A percentile compares a stretch with the other conserved stretches of the same genome.
Conservation (phyloP, 2,113 vertebrate genomes). For the Bufo gargarizans region DNA sequence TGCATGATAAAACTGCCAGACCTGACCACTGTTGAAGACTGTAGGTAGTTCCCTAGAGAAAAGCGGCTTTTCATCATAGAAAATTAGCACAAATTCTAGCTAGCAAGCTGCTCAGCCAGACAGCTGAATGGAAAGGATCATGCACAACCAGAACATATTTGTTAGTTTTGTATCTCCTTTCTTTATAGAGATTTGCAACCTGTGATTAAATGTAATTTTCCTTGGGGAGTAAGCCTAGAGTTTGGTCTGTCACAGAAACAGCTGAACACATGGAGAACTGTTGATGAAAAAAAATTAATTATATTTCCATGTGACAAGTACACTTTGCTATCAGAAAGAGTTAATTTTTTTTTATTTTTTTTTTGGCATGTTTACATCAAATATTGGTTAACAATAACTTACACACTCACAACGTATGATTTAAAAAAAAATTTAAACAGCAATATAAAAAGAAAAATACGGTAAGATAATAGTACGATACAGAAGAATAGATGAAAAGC, state of each 20-base stretch:
- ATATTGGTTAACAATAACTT: not conserved
- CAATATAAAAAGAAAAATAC: too few species aligned
- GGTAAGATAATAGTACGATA: too few species aligned
- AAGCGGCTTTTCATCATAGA: slow-evolving; percentile 49
- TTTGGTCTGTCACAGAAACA: slow-evolving; percentile 32
- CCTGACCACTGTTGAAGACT: slow-evolving; percentile 65
- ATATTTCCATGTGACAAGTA: slow-evolving; percentile 25
- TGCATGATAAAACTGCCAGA: slow-evolving; percentile 76
- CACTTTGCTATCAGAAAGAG: not conserved
- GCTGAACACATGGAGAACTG: slow-evolving; percentile 39
- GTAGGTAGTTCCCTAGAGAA: slow-evolving; percentile 69
- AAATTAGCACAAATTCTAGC: slow-evolving; percentile 55
- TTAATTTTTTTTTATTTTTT: not conserved
- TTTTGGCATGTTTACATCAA: not conserved
- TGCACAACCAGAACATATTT: slow-evolving; percentile 51
- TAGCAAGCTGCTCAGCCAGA: slow-evolving; percentile 50
- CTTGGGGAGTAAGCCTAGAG: slow-evolving; percentile 41
- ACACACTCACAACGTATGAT: not conserved
- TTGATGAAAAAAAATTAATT: slow-evolving; percentile 47
- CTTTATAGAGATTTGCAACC: slow-evolving; percentile 58
- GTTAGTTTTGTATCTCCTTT: slow-evolving; percentile 55
- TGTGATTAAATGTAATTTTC: slow-evolving; percentile 55
- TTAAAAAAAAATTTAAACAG: too few species aligned
- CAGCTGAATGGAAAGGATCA: slow-evolving; percentile 62
- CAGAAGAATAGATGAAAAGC: too few species aligned